Evolutionary conservation across 2,113 vertebrate species (phyloP).

Genomic region (Bambusicola thoracicus): DNA sequence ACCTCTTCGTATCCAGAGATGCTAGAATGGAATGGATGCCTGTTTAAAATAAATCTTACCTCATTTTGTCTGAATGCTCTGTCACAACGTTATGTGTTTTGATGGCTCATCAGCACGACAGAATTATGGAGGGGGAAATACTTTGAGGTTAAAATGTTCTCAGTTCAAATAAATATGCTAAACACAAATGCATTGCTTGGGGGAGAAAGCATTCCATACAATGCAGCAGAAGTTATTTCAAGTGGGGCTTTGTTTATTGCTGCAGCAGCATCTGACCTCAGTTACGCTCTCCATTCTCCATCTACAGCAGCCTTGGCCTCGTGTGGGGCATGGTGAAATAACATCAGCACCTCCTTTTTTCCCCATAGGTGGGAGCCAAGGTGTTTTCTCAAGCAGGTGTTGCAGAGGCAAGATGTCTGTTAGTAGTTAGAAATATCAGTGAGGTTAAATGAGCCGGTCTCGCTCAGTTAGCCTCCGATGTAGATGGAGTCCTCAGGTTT

Average conservation of each 20-base stretch:
- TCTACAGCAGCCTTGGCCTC: background rate
- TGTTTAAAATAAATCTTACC: background rate
- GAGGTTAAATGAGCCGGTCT: background rate
- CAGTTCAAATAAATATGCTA: background rate
- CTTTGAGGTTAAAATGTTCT: background rate
- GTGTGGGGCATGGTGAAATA: background rate
- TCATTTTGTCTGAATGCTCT: background rate
- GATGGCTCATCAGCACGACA: background rate
- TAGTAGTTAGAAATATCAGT: background rate
- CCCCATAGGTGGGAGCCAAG: background rate
- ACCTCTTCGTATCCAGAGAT: background rate
- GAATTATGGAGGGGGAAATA: background rate
- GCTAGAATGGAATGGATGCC: background rate
- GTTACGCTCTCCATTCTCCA: background rate
- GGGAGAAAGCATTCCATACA: background rate
- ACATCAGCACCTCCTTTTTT: background rate
- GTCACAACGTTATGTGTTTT: background rate
- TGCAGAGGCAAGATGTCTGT: background rate
- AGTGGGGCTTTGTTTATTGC: background rate
- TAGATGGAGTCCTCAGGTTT: background rate
- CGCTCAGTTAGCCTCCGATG: background rate
- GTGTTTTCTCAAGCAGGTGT: background rate
- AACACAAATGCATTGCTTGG: background rate
- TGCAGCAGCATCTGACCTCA: background rate
- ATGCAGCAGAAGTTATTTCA: background rate